Evolutionary conservation across 2,797 vertebrate genomes (phyloP), one percentile per base, ranked within the genome.

Genomic region (Masticophis lateralis): DNA sequence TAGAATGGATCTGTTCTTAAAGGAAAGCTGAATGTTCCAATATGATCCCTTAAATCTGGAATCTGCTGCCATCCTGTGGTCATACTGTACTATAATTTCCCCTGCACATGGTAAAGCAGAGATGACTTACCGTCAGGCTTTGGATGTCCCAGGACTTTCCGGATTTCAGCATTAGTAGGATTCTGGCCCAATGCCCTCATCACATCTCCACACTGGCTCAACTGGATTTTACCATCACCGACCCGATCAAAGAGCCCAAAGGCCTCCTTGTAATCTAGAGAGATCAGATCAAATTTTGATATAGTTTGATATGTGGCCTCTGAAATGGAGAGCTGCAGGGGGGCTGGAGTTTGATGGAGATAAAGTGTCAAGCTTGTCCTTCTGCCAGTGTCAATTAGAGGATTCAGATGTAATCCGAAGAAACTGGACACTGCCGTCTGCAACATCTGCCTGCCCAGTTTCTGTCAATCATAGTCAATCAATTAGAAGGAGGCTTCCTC

Each of bases 101-200:
- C 13, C 37, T 69, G 10, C 14, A 37, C 22, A 32, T 69, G 6
- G 51, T 22, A 63, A 55, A 4, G 47, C 6, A 0, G 55, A 66
- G 47, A 2, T 32, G 51, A 56, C 98, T 97, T 92, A 99, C 98
- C 98, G 88, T 99, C 98, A 93, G 96, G 96, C 94, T 98, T 99
- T 94, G 98, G 98, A 96, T 99, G 98, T 86, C 98, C 98, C 93
- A 99, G 97, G 87, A 99, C 97, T 96, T 98, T 99, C 91, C 98
- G 97, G 93, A 99, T 98, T 95, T 99, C 98, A 0, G 98, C 98
- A 90, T 99, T 99, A 94, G 98, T 98, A 0, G 98, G 98, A 95
- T 99, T 99, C 97, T 99, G 98, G 32, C 98, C 98, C 56, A 99
- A 96, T 86, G 98, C 98, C 63, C 98, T 97, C 98, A 99, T 98